Percentiles rank a stretch among this genome's conserved stretches.
These are phyloP conservation scores for Venusia cambrica DNA, from an alignment of 2,888 invertebrate genomes.

Conservation along the genomic window DNA sequence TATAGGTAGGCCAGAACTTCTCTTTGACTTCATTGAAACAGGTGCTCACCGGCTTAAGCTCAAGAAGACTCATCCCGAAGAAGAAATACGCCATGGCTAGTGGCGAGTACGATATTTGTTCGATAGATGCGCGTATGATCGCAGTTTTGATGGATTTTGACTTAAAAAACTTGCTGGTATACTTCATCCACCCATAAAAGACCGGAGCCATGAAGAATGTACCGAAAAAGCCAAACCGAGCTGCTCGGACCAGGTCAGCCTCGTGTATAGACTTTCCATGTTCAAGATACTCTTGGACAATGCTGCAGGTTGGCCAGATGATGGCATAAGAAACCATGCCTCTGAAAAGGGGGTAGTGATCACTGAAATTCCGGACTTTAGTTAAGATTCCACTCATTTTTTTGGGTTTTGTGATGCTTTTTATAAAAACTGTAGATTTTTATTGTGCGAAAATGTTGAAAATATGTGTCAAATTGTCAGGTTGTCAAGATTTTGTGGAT, in stretches of 20 bases:
- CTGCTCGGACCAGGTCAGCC: slow-evolving; percentile 81
- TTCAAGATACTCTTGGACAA: slow-evolving; percentile 82
- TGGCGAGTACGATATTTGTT: slow-evolving; percentile 87
- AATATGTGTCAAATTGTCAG: too few species aligned
- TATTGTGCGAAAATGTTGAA: too few species aligned
- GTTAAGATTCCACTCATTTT: slow-evolving; percentile 62
- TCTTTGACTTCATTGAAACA: slow-evolving; percentile 84
- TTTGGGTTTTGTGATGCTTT: too few species aligned
- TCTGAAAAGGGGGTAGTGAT: slow-evolving; percentile 64
- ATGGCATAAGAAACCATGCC: slow-evolving; percentile 87
- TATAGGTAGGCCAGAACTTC: slow-evolving; percentile 88
- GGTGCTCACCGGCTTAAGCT: slow-evolving; percentile 81
- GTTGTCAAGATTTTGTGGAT: too few species aligned
- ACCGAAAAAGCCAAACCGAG: slow-evolving; percentile 86
- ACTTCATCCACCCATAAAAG: slow-evolving; percentile 87
- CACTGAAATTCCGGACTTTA: slow-evolving; percentile 63
- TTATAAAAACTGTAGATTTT: too few species aligned
- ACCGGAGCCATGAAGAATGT: slow-evolving; percentile 89
- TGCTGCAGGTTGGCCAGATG: slow-evolving; percentile 86
- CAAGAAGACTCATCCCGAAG: slow-evolving; percentile 87
- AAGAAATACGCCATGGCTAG: slow-evolving; percentile 87
- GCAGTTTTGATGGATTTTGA: slow-evolving; percentile 47
- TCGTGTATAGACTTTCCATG: slow-evolving; percentile 44
- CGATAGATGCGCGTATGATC: slow-evolving; percentile 72
- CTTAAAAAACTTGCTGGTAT: slow-evolving; percentile 52